Evolutionary conservation across 2,797 vertebrate species (phyloP).

Genomic region (Synanceia verrucosa): DNA sequence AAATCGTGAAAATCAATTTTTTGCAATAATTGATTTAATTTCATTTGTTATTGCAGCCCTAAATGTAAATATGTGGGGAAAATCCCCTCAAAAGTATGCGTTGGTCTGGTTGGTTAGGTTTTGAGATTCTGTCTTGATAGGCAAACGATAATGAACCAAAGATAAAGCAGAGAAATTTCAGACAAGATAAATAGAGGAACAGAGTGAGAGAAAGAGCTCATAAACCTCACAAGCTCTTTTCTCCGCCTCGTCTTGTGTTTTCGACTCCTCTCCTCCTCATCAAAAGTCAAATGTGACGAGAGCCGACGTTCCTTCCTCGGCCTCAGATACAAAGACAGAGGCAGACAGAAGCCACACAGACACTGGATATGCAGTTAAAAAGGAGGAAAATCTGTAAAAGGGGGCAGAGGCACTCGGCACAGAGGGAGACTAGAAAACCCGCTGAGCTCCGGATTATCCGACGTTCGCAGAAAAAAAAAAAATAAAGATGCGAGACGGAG

Average conservation of each 20-base stretch:
- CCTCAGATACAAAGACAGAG: constrained; percentile 35
- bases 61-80: background rate
- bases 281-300: constrained; percentile 49
- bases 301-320: constrained; percentile 20
- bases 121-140: background rate
- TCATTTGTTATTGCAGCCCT: background rate
- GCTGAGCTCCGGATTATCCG: constrained; percentile 61
- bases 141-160: background rate
- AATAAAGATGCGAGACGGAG: constrained; percentile 31
- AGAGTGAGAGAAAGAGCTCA: constrained; percentile 2
- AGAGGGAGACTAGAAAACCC: constrained; percentile 32
- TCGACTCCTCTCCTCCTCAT: constrained; percentile 37
- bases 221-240: constrained; percentile 24
- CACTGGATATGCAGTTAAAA: constrained; percentile 56
- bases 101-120: too few relatives aligned
- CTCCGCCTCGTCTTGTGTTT: constrained; percentile 18
- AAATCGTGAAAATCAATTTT: too few relatives aligned
- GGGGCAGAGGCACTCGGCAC: constrained; percentile 15
- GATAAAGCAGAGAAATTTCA: constrained; percentile 9
- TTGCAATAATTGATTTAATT: too few relatives aligned
- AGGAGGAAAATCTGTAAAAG: constrained; percentile 51
- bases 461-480: constrained; percentile 24
- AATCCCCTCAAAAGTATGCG: background rate
- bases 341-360: constrained; percentile 42
- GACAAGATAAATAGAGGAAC: background rate